A percentile compares a stretch with the other conserved stretches of the same genome.
These are phyloP conservation scores for Philopotamus ludificatus DNA, from an alignment of 1,140 invertebrate genomes.

Conservation along the genomic window DNA sequence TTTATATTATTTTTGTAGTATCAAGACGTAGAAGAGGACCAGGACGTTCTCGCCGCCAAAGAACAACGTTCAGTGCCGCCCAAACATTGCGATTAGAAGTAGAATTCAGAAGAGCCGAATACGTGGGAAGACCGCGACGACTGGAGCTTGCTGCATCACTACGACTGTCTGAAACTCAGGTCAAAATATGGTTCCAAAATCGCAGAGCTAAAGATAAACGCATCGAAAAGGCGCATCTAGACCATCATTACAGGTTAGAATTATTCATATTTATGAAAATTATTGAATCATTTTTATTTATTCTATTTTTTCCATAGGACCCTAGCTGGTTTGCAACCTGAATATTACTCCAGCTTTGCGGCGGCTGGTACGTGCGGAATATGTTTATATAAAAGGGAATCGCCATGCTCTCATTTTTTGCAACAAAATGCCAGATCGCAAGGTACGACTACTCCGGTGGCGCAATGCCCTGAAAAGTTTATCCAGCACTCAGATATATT, in stretches of 20 bases:
- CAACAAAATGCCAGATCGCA: not conserved
- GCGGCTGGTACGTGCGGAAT: not conserved
- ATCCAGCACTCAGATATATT: not conserved
- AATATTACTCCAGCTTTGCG: conserved; percentile 7
- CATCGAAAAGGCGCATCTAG: conserved; percentile 92
- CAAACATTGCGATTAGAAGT: conserved; percentile 88
- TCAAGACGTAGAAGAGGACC: conserved; percentile 82
- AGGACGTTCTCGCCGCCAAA: conserved; percentile 78
- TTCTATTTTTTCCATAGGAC: conserved; percentile 1
- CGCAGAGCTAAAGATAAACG: conserved; percentile 92
- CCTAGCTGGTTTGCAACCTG: conserved; percentile 4
- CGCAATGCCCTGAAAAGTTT: not conserved
- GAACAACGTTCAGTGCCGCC: conserved; percentile 92
- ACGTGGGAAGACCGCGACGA: conserved; percentile 82
- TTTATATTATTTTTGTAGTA: too few relatives aligned
- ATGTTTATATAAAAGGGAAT: conserved; percentile 18
- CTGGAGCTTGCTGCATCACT: conserved; percentile 84
- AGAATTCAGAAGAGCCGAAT: conserved; percentile 87
- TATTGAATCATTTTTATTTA: not conserved
- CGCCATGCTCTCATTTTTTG: conserved; percentile 7
- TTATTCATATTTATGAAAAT: conserved; percentile 8
- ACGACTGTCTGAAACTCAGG: conserved; percentile 86
- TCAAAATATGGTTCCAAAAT: conserved; percentile 98
- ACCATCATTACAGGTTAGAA: conserved; percentile 86
- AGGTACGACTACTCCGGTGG: not conserved